A percentile compares a stretch with the other conserved stretches of the same genome.
Conservation (phyloP, 2,113 vertebrate species). For the Gasterosteus nipponicus region DNA sequence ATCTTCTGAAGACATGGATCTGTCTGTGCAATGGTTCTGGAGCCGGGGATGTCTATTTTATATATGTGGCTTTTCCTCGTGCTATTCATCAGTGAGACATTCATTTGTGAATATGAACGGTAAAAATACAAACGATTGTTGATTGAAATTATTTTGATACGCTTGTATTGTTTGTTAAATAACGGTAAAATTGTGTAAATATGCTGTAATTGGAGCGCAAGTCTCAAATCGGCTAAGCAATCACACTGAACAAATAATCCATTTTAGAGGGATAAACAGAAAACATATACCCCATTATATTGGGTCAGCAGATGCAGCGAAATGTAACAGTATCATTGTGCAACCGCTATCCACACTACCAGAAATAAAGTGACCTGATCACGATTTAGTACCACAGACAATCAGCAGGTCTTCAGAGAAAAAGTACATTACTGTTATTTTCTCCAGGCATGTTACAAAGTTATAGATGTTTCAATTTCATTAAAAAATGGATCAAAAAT, state of each 20-base stretch:
- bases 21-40: conserved; percentile 36
- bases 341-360: neutral
- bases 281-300: neutral
- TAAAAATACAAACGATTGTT: neutral
- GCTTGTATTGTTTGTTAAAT: conserved; percentile 2
- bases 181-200: neutral
- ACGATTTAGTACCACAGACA: neutral
- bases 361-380: neutral
- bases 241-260: neutral
- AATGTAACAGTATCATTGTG: neutral
- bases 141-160: neutral
- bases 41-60: conserved; percentile 28
- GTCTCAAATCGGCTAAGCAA: neutral
- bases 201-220: neutral
- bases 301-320: neutral
- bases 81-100: neutral
- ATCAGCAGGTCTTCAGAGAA: neutral
- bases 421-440: neutral
- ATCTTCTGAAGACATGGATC: conserved; percentile 57
- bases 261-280: neutral
- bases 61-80: neutral
- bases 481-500: conserved; percentile 13
- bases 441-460: neutral
- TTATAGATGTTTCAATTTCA: neutral
- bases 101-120: neutral